Evolutionary conservation across 1,140 invertebrate genomes (phyloP), one percentile per base, ranked within the genome.

Genomic region (Tetraneura akinire): DNA sequence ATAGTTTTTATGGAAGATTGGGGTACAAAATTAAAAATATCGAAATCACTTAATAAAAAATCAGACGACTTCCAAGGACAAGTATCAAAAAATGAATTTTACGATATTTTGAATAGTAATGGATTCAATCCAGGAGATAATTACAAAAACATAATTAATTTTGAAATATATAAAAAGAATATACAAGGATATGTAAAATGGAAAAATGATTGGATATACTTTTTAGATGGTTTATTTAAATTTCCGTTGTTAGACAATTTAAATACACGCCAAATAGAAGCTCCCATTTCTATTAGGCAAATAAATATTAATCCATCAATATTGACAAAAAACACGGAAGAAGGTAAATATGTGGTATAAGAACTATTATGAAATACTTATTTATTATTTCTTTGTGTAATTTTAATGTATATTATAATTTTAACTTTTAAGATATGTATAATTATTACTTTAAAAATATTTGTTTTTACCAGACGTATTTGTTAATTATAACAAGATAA

Each of bases 131-230:
- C 62, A 3, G 37, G 21, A 13, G 29, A 42, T 14, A 8, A 57
- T 11, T 60, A 18, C 13, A 62, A 60, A 26, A 60, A 45, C 10
- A 47, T 78, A 1, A 11, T 8, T 0, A 60, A 45, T 29, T 29
- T 26, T 10, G 13, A 60, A n/a, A 11, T 78, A 11, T 47, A 18
- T 11, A 26, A 78, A 23, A 47, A 62, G 10, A 11, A 13, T 11
- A 62, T 78, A 3, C 51, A 47, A 45, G 55, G 51, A 18, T 29
- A 45, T 8, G 3, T 78, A 18, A 78, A 60, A 45, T 78, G 53
- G 53, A n/a, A 16, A 11, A 62, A 62, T 1, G 37, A 78, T 78
- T 78, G 53, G 74, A 26, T 78, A 10, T 29, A 78, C 47, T 78
- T 78, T 60, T 62, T 78, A 37, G 74, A 78, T 1, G 23, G 37